A percentile compares a stretch with the other conserved stretches of the same genome.
These are phyloP conservation scores for Aromia moschata DNA, from an alignment of 2,888 invertebrate species.

Conservation along the genomic window DNA sequence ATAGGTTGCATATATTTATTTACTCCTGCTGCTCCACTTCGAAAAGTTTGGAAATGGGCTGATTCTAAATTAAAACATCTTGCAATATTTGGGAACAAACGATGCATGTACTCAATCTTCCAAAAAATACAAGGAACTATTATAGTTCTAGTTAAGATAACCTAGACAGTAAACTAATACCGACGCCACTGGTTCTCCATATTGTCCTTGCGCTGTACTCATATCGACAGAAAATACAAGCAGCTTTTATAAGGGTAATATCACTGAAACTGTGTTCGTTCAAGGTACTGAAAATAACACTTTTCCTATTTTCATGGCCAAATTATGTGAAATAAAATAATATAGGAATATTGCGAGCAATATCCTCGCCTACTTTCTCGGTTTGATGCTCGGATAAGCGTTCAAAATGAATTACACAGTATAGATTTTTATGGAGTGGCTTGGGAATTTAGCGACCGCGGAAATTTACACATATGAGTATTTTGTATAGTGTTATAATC, in stretches of 20 bases:
- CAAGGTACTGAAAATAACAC: slow-evolving; percentile 31
- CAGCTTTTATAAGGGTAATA: slow-evolving; percentile 42
- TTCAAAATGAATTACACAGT: not conserved
- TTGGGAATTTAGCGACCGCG: not conserved
- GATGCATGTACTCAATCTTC: too few species aligned
- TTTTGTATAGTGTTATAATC: not conserved
- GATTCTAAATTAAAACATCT: too few species aligned
- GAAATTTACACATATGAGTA: not conserved
- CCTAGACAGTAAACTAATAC: too few species aligned
- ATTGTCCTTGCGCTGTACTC: slow-evolving; percentile 15
- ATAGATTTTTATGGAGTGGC: not conserved
- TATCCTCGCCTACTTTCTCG: not conserved
- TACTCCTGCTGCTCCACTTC: too few species aligned
- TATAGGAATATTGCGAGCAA: not conserved
- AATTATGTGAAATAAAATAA: slow-evolving; percentile 15
- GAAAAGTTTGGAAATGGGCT: too few species aligned
- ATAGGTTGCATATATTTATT: too few species aligned
- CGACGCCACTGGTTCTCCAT: slow-evolving; percentile 21
- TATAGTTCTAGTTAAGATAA: too few species aligned
- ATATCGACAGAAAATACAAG: slow-evolving; percentile 36
- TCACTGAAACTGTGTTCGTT: slow-evolving; percentile 38
- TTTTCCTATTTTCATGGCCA: slow-evolving; percentile 14
- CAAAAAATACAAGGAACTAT: too few species aligned
- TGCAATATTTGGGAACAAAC: too few species aligned
- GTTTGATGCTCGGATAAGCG: not conserved